A percentile compares a stretch with the other conserved stretches of the same genome.
These are phyloP conservation scores for Leptocoma aspasia DNA, from an alignment of 2,113 vertebrate species.

Conservation along the genomic window DNA sequence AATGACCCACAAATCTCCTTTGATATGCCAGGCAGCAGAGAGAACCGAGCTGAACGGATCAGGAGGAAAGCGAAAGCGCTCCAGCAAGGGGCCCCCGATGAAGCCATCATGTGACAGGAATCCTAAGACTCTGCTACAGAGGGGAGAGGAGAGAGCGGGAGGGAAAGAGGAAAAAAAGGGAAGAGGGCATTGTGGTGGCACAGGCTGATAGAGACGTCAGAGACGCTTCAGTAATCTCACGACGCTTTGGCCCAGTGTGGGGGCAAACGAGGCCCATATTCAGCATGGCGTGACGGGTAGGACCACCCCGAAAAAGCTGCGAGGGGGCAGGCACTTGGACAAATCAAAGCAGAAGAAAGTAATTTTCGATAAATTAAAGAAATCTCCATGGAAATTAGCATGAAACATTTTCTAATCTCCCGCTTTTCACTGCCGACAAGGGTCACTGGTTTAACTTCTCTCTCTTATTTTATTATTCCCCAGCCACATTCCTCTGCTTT, in stretches of 20 bases:
- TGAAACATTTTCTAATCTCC: conserved; percentile 99
- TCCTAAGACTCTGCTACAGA: conserved; percentile 71
- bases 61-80: conserved; percentile 67
- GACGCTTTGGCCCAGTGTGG: conserved; percentile 85
- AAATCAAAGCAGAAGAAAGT: conserved; percentile 91
- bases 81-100: conserved; percentile 74
- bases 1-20: conserved; percentile 96
- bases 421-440: conserved; percentile 91
- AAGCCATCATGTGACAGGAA: conserved; percentile 97
- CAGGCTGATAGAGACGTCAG: conserved; percentile 93
- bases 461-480: conserved; percentile 83
- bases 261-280: conserved; percentile 78
- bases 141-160: conserved; percentile 44
- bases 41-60: conserved; percentile 85
- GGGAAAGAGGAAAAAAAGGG: conserved; percentile 39
- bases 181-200: conserved; percentile 77
- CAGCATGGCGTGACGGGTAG: conserved; percentile 84
- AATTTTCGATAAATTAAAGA: conserved; percentile 97
- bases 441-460: conserved; percentile 91
- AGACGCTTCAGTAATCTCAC: conserved; percentile 88
- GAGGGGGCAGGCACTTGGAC: conserved; percentile 80
- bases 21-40: conserved; percentile 92
- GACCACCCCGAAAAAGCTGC: conserved; percentile 87
- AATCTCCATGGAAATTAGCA: conserved; percentile 99
- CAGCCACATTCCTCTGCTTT: conserved; percentile 72